Evolutionary conservation across 2,888 invertebrate species (phyloP).

Genomic region (Drosophila testacea): DNA sequence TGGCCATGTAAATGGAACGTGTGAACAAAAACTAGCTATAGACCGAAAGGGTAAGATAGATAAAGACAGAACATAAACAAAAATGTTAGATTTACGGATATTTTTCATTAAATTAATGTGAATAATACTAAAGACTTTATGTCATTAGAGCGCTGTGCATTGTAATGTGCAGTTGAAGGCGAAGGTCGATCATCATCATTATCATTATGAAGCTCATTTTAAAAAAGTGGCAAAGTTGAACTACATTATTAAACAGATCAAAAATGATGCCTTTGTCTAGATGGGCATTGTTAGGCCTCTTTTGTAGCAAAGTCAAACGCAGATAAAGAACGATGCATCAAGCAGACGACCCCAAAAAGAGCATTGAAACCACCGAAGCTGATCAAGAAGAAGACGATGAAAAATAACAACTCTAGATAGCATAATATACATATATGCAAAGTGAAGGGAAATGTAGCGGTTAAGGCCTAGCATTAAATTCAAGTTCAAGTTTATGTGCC

Average conservation of each 20-base stretch:
- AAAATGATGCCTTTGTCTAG: conserved; percentile 30
- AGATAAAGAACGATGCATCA: conserved; percentile 54
- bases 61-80: conserved; percentile 21
- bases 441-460: conserved; percentile 59
- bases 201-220: conserved; percentile 39
- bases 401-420: conserved; percentile 26
- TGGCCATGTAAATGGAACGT: conserved; percentile 78
- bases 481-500: conserved; percentile 74
- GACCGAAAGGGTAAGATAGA: conserved; percentile 3
- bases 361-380: conserved; percentile 31
- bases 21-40: conserved; percentile 61
- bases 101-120: conserved; percentile 43
- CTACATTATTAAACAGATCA: conserved; percentile 47
- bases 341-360: conserved; percentile 53
- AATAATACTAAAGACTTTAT: conserved; percentile 44
- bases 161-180: conserved; percentile 75
- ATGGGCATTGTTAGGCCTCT: conserved; percentile 36
- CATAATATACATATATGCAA: conserved; percentile 46
- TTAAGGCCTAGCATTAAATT: conserved; percentile 56
- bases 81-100: conserved; percentile 46
- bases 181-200: conserved; percentile 65
- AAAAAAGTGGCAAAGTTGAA: conserved; percentile 42
- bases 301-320: conserved; percentile 36
- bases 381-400: conserved; percentile 15
- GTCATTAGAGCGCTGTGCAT: conserved; percentile 44